Conservation (phyloP, 2,888 invertebrate species). For the Rhorus exstirpatorius region DNA sequence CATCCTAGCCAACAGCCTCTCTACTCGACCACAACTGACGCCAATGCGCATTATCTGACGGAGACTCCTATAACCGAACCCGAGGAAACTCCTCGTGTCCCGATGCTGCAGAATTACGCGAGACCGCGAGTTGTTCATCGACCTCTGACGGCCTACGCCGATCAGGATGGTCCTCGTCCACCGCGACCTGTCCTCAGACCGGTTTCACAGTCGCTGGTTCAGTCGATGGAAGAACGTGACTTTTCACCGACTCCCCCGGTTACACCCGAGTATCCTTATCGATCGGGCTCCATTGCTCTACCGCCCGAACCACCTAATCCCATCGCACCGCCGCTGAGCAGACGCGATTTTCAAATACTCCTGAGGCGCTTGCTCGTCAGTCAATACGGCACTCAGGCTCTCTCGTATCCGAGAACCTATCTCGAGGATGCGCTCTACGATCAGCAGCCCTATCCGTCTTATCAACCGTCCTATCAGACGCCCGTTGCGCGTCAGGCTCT, state of each 20-base stretch:
- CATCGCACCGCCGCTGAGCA: slow-evolving; percentile 90
- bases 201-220: slow-evolving; percentile 67
- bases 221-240: slow-evolving; percentile 78
- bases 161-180: slow-evolving; percentile 73
- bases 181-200: slow-evolving; percentile 77
- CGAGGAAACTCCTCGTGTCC: slow-evolving; percentile 77
- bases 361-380: slow-evolving; percentile 89
- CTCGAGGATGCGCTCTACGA: slow-evolving; percentile 84
- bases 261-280: slow-evolving; percentile 80
- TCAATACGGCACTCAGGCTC: slow-evolving; percentile 86
- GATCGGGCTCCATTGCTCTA: slow-evolving; percentile 76
- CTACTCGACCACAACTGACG: slow-evolving; percentile 78
- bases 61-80: slow-evolving; percentile 79
- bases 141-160: slow-evolving; percentile 76
- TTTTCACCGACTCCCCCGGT: slow-evolving; percentile 73
- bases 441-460: slow-evolving; percentile 84
- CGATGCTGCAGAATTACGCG: slow-evolving; percentile 75
- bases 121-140: slow-evolving; percentile 76
- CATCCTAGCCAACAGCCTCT: slow-evolving; percentile 76
- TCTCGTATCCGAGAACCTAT: slow-evolving; percentile 83
- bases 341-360: slow-evolving; percentile 90
- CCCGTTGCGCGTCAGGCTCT: slow-evolving; percentile 76
- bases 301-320: slow-evolving; percentile 87
- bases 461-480: slow-evolving; percentile 85
- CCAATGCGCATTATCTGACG: slow-evolving; percentile 81